These are phyloP conservation scores for Labeo rohita DNA, from an alignment of 2,113 vertebrate species.

Conservation along the genomic window DNA sequence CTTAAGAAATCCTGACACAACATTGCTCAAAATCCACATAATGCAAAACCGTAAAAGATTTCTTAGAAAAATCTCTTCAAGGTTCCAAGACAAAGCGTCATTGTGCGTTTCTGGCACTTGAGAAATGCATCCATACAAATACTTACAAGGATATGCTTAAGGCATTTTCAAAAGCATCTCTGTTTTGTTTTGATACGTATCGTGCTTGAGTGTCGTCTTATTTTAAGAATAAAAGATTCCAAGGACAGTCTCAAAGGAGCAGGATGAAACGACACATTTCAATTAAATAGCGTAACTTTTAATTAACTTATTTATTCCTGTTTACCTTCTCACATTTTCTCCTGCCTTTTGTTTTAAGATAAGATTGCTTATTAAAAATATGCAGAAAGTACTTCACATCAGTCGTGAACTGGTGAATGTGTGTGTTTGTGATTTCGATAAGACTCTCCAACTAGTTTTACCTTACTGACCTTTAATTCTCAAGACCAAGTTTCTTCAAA, in stretches of 20 bases:
- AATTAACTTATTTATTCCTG: conserved; percentile 25
- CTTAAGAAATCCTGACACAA: conserved; percentile 31
- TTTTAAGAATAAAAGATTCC: conserved; percentile 46
- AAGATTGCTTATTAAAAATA: conserved; percentile 12
- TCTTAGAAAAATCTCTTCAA: conserved; percentile 46
- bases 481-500: conserved; percentile 27
- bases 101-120: conserved; percentile 42
- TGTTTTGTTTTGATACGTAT: conserved; percentile 37
- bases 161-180: conserved; percentile 42
- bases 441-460: neutral
- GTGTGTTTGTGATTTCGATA: neutral
- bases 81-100: conserved; percentile 38
- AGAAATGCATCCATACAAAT: conserved; percentile 47
- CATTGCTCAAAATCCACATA: conserved; percentile 6
- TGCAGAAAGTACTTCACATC: neutral
- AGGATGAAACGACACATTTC: conserved; percentile 17
- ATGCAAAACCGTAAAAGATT: conserved; percentile 21
- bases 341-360: neutral
- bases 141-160: conserved; percentile 35
- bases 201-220: conserved; percentile 28
- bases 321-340: conserved; percentile 4
- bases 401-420: neutral
- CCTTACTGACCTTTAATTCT: conserved; percentile 4
- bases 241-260: conserved; percentile 50
- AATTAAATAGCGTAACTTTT: conserved; percentile 30